phyloP scores from a whole-genome alignment of 1,140 invertebrate genomes.

The Cyclargus thomasi region DNA sequence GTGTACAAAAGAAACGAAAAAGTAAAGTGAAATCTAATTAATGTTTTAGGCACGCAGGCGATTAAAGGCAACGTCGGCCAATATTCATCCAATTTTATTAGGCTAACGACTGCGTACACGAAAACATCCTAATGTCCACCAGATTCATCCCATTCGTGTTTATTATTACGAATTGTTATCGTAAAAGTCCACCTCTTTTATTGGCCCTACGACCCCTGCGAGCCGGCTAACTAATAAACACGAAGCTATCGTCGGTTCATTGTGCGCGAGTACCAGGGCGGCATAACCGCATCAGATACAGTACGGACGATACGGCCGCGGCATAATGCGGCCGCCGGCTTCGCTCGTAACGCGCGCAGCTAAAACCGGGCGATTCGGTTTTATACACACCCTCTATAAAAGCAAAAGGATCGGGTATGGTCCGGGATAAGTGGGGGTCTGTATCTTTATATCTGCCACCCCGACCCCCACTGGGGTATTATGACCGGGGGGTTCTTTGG shows the following conservation, averaged over 20 bases:
- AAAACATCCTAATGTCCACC: constrained; percentile 15
- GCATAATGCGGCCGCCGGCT: constrained; percentile 67
- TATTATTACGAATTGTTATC: constrained; percentile 35
- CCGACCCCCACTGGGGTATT: constrained; percentile 58
- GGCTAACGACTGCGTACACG: constrained; percentile 6
- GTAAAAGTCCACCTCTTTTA: constrained; percentile 38
- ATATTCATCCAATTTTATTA: constrained; percentile 15
- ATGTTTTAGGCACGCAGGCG: constrained; percentile 14
- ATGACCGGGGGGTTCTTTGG: constrained; percentile 70
- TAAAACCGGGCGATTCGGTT: constrained; percentile 65
- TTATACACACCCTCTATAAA: constrained; percentile 76
- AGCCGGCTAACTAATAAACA: constrained; percentile 43
- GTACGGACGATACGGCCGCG: constrained; percentile 51
- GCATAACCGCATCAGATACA: constrained; percentile 63
- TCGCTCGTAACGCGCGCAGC: constrained; percentile 60
- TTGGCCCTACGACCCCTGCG: constrained; percentile 33
- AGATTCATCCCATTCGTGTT: constrained; percentile 30
- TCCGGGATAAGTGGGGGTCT: constrained; percentile 73
- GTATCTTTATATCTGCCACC: constrained; percentile 71
- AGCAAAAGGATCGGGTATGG: constrained; percentile 73
- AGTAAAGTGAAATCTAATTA: constrained; percentile 11
- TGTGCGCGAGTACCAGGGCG: constrained; percentile 57
- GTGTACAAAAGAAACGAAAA: neutral
- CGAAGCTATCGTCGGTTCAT: constrained; percentile 49
- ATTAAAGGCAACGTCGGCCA: constrained; percentile 1